A percentile compares a stretch with the other conserved stretches of the same genome.
These are phyloP conservation scores for Eucriotettix oculatus DNA, from an alignment of 2,888 invertebrate species.

Conservation along the genomic window DNA sequence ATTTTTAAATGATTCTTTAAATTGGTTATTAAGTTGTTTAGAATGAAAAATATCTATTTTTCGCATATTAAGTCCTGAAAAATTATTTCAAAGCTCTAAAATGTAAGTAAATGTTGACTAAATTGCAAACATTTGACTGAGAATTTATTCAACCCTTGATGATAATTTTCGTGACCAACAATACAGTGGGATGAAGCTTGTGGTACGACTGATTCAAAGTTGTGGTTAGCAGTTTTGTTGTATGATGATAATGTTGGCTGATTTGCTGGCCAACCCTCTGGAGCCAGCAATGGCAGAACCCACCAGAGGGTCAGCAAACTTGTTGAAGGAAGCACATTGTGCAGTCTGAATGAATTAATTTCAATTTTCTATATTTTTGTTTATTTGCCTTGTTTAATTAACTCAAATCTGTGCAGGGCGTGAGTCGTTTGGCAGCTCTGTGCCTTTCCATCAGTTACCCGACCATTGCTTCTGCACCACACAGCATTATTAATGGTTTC, in stretches of 20 bases:
- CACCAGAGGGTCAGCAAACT: conserved; percentile 20
- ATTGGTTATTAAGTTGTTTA: too few relatives aligned
- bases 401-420: conserved; percentile 38
- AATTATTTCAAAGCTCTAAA: too few relatives aligned
- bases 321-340: conserved; percentile 18
- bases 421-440: conserved; percentile 84
- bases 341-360: conserved; percentile 19
- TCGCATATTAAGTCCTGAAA: too few relatives aligned
- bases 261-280: conserved; percentile 19
- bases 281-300: conserved; percentile 33
- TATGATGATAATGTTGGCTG: conserved; percentile 21
- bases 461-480: conserved; percentile 90
- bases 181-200: too few relatives aligned
- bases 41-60: too few relatives aligned
- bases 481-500: conserved; percentile 95
- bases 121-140: background rate
- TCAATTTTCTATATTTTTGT: background rate
- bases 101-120: too few relatives aligned
- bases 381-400: background rate
- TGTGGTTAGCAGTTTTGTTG: conserved; percentile 16
- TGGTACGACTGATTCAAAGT: too few relatives aligned
- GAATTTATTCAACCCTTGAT: background rate
- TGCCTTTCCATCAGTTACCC: conserved; percentile 91
- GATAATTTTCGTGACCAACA: background rate
- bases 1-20: too few relatives aligned